Conservation (phyloP, 2,113 vertebrate genomes). For the Oncorhynchus masou region DNA sequence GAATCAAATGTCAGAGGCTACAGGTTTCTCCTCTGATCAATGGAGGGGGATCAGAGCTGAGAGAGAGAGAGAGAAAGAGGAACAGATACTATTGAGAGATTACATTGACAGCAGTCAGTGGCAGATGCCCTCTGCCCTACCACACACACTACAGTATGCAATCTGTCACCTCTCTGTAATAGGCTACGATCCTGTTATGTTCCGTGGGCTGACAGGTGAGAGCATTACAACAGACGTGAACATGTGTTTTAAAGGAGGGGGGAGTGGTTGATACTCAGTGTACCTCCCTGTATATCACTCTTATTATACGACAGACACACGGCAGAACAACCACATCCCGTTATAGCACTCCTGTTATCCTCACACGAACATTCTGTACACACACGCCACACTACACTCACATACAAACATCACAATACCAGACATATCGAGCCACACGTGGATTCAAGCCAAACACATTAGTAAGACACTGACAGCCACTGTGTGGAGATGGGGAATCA, state of each 20-base stretch:
- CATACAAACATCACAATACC: slow-evolving; percentile 45
- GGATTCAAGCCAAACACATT: slow-evolving; percentile 3
- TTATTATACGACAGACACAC: slow-evolving; percentile 25
- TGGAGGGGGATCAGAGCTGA: slow-evolving; percentile 72
- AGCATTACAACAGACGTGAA: slow-evolving; percentile 48
- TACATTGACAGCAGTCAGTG: slow-evolving; percentile 68
- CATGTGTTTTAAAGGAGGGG: slow-evolving; percentile 42
- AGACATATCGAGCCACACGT: slow-evolving; percentile 21
- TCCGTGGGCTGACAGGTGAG: slow-evolving; percentile 49
- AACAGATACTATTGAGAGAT: slow-evolving; percentile 76
- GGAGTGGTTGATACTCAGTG: slow-evolving; percentile 27
- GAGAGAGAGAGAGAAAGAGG: slow-evolving; percentile 61
- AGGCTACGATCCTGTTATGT: slow-evolving; percentile 12
- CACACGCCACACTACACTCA: neutral
- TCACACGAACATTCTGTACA: neutral
- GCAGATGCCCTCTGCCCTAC: slow-evolving; percentile 12
- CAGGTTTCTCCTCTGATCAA: slow-evolving; percentile 79
- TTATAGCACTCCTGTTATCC: slow-evolving; percentile 13
- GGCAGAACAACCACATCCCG: slow-evolving; percentile 30
- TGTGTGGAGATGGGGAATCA: no score
- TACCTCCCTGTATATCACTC: slow-evolving; percentile 38
- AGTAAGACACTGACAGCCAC: no score
- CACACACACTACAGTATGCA: neutral
- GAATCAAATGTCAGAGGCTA: slow-evolving; percentile 77
- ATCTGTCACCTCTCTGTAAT: neutral